phyloP scores from a whole-genome alignment of 2,113 vertebrate genomes.

The Gnathonemus echidnorhynchus region DNA sequence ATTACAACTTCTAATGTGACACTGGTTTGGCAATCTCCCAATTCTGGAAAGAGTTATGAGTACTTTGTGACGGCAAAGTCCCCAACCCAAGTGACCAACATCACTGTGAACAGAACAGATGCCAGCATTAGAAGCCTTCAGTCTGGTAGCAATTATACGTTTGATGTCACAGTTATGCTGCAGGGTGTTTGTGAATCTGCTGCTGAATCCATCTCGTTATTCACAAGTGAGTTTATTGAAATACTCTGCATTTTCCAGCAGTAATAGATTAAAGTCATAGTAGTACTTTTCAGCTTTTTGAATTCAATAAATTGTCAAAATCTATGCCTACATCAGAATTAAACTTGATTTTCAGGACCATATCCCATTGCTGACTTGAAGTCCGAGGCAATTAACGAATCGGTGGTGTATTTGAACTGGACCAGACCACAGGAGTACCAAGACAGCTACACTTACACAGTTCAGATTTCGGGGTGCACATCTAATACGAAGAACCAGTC shows the following conservation, averaged over 20 bases:
- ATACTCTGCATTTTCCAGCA: not conserved
- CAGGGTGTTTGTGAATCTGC: conserved; percentile 37
- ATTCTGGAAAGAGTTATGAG: conserved; percentile 13
- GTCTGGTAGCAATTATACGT: conserved; percentile 49
- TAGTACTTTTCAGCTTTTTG: not conserved
- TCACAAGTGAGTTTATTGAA: conserved; percentile 43
- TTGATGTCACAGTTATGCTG: conserved; percentile 42
- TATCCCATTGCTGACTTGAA: not conserved
- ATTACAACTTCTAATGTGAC: conserved; percentile 36
- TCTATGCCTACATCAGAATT: not conserved
- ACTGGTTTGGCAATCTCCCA: conserved; percentile 36
- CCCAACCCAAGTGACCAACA: not conserved
- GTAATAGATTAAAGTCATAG: not conserved
- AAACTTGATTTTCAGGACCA: conserved; percentile 38
- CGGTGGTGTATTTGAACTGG: conserved; percentile 40
- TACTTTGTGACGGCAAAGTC: conserved; percentile 27
- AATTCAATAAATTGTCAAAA: not conserved
- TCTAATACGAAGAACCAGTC: not conserved
- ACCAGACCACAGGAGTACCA: conserved; percentile 13
- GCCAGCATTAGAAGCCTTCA: conserved; percentile 19
- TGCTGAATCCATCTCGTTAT: conserved; percentile 29
- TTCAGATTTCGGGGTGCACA: conserved; percentile 29
- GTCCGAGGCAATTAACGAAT: conserved; percentile 34
- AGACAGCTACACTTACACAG: conserved; percentile 23
- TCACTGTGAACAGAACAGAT: not conserved